Evolutionary conservation across 2,888 invertebrate species (phyloP).

Genomic region (Drosophila subsilvestris): DNA sequence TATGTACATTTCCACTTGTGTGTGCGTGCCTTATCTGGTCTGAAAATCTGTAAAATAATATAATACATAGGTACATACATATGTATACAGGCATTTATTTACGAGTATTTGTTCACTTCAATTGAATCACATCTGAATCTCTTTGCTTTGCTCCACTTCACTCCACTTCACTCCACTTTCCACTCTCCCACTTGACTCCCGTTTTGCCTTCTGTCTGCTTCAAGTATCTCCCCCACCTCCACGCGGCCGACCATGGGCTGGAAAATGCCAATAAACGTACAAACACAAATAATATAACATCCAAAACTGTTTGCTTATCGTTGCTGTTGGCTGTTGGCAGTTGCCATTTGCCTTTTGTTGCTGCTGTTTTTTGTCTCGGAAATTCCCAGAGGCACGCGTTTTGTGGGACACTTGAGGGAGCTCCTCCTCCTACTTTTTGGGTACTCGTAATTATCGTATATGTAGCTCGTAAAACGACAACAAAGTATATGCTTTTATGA

Average conservation of each 20-base stretch:
- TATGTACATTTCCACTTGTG: not conserved
- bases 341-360: not conserved
- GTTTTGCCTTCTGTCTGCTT: slow-evolving; percentile 44
- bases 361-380: not conserved
- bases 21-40: slow-evolving; percentile 48
- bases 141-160: slow-evolving; percentile 17
- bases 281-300: not conserved
- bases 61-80: slow-evolving; percentile 16
- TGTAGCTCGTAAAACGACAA: not conserved
- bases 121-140: slow-evolving; percentile 4
- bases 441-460: not conserved
- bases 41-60: slow-evolving; percentile 55
- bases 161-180: slow-evolving; percentile 8
- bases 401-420: not conserved
- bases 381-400: not conserved
- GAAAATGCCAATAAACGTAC: slow-evolving; percentile 1
- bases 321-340: not conserved
- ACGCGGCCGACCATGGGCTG: not conserved
- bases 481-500: not conserved
- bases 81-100: slow-evolving; percentile 24
- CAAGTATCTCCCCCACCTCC: slow-evolving; percentile 22
- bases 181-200: not conserved
- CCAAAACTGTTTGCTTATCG: slow-evolving; percentile 2
- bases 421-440: not conserved
- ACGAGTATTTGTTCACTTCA: slow-evolving; percentile 15